Evolutionary conservation across 2,113 vertebrate genomes (phyloP).

Genomic region (Saccopteryx leptura): DNA sequence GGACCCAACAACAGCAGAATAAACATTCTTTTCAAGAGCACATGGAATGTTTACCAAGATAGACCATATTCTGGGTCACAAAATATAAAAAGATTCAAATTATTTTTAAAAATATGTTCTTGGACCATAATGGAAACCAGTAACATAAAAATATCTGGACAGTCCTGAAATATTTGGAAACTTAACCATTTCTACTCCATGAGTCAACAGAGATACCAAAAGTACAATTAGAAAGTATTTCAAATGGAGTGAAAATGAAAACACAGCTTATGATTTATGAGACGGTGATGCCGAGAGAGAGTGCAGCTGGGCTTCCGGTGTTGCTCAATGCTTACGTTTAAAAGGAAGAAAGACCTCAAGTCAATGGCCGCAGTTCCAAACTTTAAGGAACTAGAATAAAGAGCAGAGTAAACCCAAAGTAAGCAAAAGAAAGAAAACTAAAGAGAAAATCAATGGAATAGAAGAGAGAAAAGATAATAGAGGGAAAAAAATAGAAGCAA

Average conservation of each 20-base stretch:
- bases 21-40: background rate
- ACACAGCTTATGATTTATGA: background rate
- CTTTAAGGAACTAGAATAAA: background rate
- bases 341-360: background rate
- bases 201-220: background rate
- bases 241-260: background rate
- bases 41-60: background rate
- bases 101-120: background rate
- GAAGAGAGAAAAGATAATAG: background rate
- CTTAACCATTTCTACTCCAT: background rate
- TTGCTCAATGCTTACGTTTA: background rate
- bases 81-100: background rate
- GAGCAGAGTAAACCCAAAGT: background rate
- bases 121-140: background rate
- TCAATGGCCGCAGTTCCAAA: background rate
- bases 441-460: background rate
- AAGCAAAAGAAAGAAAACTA: background rate
- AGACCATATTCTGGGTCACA: background rate
- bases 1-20: background rate
- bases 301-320: background rate
- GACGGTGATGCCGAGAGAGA: rapidly evolving
- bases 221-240: background rate
- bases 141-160: background rate
- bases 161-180: background rate
- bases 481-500: background rate